Conservation (phyloP, 2,888 invertebrate species). For the Erpobdella octoculata region DNA sequence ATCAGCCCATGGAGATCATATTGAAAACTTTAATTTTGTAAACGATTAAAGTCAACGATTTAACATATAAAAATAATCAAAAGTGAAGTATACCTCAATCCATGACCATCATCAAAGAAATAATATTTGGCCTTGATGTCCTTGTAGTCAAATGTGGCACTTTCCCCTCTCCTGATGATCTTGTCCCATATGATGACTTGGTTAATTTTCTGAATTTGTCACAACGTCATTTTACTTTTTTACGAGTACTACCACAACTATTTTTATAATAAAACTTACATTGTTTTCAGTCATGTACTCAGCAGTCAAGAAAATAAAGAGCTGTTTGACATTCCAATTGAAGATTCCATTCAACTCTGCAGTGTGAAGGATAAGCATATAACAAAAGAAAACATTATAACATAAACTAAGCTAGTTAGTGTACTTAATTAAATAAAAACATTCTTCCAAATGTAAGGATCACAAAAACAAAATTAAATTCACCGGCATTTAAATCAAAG, state of each 20-base stretch:
- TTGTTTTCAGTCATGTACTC: constrained; percentile 84
- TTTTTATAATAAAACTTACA: constrained; percentile 63
- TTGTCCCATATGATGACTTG: constrained; percentile 95
- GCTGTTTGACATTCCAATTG: constrained; percentile 98
- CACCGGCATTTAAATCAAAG: constrained; percentile 85
- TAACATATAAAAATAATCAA: background rate
- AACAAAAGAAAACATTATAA: background rate
- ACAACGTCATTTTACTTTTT: background rate
- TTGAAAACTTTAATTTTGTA: background rate
- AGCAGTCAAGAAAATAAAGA: constrained; percentile 91
- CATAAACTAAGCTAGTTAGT: no score
- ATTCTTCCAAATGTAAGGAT: no score
- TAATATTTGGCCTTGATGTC: constrained; percentile 96
- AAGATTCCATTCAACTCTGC: constrained; percentile 73
- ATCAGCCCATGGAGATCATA: background rate
- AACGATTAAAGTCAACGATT: background rate
- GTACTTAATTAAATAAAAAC: no score
- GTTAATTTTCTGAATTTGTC: constrained; percentile 52
- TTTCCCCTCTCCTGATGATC: constrained; percentile 86
- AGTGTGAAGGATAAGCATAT: constrained; percentile 46
- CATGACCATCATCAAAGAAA: constrained; percentile 98
- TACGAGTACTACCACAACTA: background rate
- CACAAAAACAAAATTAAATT: constrained; percentile 54
- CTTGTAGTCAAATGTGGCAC: constrained; percentile 81
- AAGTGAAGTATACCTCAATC: constrained; percentile 68